phyloP scores from a whole-genome alignment of 2,113 vertebrate genomes.

The Microtus pennsylvanicus region DNA sequence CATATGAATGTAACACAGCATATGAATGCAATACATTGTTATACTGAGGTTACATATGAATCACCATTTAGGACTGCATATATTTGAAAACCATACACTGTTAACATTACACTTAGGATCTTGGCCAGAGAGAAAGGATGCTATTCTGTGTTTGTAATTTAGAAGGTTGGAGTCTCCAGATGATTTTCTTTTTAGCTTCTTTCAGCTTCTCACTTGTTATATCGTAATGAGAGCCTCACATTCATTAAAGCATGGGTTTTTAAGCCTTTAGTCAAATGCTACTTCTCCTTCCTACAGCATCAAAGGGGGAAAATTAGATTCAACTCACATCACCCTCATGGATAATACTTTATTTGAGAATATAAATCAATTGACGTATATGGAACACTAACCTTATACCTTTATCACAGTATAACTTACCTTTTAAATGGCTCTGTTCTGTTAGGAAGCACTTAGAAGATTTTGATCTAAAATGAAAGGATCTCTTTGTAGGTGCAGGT shows the following conservation, averaged over 20 bases:
- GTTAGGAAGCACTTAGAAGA: conserved; percentile 29
- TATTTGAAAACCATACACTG: background rate
- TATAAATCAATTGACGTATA: conserved; percentile 23
- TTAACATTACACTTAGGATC: conserved; percentile 25
- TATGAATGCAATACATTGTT: background rate
- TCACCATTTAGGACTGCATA: conserved; percentile 9
- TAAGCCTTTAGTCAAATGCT: background rate
- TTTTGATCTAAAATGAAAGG: conserved; percentile 21
- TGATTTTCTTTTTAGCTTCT: conserved; percentile 25
- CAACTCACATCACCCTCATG: background rate
- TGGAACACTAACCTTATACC: background rate
- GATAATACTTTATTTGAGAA: conserved; percentile 23
- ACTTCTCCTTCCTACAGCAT: conserved; percentile 18
- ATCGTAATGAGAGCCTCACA: conserved; percentile 30
- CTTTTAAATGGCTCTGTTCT: conserved; percentile 45
- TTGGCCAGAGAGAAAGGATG: background rate
- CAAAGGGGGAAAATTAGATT: conserved; percentile 44
- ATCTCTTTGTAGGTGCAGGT: conserved; percentile 43
- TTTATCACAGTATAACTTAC: conserved; percentile 16
- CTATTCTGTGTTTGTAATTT: conserved; percentile 35
- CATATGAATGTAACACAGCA: background rate
- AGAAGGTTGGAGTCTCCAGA: conserved; percentile 11
- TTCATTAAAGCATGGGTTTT: conserved; percentile 42
- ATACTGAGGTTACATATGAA: background rate
- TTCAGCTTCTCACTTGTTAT: conserved; percentile 36